Base-by-base conservation (phyloP, 2,797 vertebrate genomes). In the Sarcoramphus papa region DNA sequence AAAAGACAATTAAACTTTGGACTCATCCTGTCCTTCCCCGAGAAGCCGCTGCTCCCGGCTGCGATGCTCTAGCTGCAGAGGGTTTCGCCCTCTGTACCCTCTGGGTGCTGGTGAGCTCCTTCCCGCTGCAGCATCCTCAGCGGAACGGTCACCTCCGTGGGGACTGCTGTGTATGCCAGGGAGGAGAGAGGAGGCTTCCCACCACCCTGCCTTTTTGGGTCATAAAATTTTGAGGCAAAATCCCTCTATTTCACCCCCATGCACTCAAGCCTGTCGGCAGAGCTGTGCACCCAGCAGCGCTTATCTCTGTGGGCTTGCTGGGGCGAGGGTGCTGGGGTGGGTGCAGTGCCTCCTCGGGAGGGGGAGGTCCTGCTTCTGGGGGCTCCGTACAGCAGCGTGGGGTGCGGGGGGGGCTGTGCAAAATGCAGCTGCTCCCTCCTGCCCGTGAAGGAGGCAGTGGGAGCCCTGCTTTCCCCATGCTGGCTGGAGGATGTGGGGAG, bases 61-160 rank as follows among this genome's bases (percentile, higher is more conserved):
- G 6, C 0, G 2, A 5, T 28, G 76, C 35, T 89, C 45, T 1
- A 4, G n/a, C 56, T 3, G 1, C 6, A 15, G 45, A 30, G n/a
- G 14, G 41, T 35, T n/a, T 51, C 14, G 12, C 35, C 25, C 43
- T 40, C 12, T 8, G 15, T 69, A 12, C 45, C 41, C 30, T 31
- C 15, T 43, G 54, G 48, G 48, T 57, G 18, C 41, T 54, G 78
- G 6, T 2, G 17, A 69, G 43, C 37, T 63, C 59, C 43, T 51
- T 19, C 40, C 59, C 43, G 23, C 50, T 17, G 37, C 54, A 48
- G 51, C 54, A 62, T n/a, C 59, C 53, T 67, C 63, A 20, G 47
- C 54, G 31, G 57, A 70, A 67, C 6, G 1, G 33, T n/a, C 45
- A 5, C 28, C 62, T 67, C 67, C 1, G 0, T 2, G 33, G 25